phyloP scores from a whole-genome alignment of 1,140 invertebrate genomes.

The Drosophila lowei region DNA sequence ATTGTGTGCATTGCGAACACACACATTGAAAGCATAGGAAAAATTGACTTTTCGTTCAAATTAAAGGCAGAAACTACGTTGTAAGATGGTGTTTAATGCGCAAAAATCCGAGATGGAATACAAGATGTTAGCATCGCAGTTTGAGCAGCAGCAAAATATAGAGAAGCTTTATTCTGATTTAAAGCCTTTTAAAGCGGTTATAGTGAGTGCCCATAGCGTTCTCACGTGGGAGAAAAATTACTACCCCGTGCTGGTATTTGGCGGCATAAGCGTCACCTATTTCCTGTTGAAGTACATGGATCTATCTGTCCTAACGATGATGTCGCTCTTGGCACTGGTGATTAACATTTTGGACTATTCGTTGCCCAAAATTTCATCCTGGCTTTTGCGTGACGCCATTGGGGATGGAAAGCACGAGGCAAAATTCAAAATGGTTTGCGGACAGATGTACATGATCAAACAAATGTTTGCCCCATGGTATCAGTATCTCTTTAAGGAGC shows the following conservation, averaged over 20 bases:
- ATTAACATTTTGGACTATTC: slow-evolving; percentile 90
- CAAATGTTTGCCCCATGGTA: rapidly evolving
- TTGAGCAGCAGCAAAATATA: slow-evolving; percentile 49
- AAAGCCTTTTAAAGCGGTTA: slow-evolving; percentile 91
- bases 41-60: no score
- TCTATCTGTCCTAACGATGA: slow-evolving; percentile 90
- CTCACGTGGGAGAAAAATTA: no score
- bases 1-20: no score
- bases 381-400: slow-evolving; percentile 86
- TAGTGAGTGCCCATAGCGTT: slow-evolving; percentile 88
- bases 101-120: no score
- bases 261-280: slow-evolving; percentile 87
- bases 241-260: slow-evolving; percentile 90
- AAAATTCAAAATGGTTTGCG: slow-evolving; percentile 88
- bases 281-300: slow-evolving; percentile 91
- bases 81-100: no score
- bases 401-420: slow-evolving; percentile 92
- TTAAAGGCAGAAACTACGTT: no score
- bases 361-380: slow-evolving; percentile 88
- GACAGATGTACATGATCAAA: slow-evolving; percentile 64
- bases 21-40: no score
- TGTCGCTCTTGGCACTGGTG: slow-evolving; percentile 88
- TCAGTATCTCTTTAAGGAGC: background rate
- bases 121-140: no score
- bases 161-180: slow-evolving; percentile 89